Evolutionary conservation across 2,888 invertebrate genomes (phyloP).

Genomic region (Phalera bucephala): DNA sequence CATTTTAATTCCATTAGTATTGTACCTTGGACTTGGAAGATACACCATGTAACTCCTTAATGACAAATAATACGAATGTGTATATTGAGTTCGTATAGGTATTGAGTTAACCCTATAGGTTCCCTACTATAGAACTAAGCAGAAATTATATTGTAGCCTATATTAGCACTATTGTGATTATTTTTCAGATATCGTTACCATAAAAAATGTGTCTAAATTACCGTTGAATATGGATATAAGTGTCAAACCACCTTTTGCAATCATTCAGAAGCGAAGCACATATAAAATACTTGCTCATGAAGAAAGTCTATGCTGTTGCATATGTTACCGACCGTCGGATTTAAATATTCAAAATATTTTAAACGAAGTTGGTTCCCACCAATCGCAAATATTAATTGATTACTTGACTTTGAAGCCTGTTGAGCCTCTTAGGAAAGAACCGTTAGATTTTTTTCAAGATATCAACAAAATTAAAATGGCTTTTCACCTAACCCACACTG

Average conservation of each 20-base stretch:
- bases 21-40: too few relatives aligned
- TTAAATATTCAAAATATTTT: conserved; percentile 53
- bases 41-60: too few relatives aligned
- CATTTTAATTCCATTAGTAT: too few relatives aligned
- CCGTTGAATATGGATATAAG: conserved; percentile 71
- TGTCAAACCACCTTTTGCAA: conserved; percentile 76
- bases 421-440: conserved; percentile 51
- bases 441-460: conserved; percentile 68
- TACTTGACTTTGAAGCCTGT: conserved; percentile 64
- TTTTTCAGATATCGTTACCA: conserved; percentile 73
- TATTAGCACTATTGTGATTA: too few relatives aligned
- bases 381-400: conserved; percentile 59
- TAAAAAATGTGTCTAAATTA: conserved; percentile 81
- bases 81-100: too few relatives aligned
- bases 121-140: too few relatives aligned
- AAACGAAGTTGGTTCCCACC: conserved; percentile 42
- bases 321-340: conserved; percentile 61
- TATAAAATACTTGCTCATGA: conserved; percentile 62
- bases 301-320: conserved; percentile 62
- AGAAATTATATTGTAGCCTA: too few relatives aligned
- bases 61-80: too few relatives aligned
- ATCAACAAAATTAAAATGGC: conserved; percentile 71
- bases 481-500: conserved; percentile 60
- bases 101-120: too few relatives aligned
- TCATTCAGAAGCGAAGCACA: conserved; percentile 59